Evolutionary conservation across 2,888 invertebrate genomes (phyloP), one percentile per base, ranked within the genome.

Genomic region (Drosophila kambysellisi): DNA sequence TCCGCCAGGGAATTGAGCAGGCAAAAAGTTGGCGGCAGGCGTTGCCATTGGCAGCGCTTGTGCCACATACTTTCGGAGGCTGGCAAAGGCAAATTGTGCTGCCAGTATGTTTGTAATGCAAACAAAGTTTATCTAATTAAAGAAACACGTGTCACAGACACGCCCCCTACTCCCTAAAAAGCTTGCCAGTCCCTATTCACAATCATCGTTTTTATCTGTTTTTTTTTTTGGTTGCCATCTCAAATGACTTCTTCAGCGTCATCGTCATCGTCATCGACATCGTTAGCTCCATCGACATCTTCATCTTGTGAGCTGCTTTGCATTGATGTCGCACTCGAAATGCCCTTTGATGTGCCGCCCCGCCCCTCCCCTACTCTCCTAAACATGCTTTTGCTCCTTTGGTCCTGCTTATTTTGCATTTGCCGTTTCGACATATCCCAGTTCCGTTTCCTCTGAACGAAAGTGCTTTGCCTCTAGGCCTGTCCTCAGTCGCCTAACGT

Each of bases 91-190:
- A 82, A 82, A 82, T 46, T 46, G 82, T 84, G 78, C 82, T 89
- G 88, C 80, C 85, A 87, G 89, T 89, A 86, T 88, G 86, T 89
- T 86, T 86, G 89, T 74, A 87, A 89, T 89, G 86, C 86, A 89
- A 86, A 86, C 86, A 86, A 86, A 86, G 82, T 86, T 89, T 82
- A 89, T 86, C 86, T 86, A 86, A 86, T 86, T 86, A 86, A 87
- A 76, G 89, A 74, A 89, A 82, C 86, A 89, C 89, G 86, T 86
- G 88, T 82, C 75, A 58, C 81, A 61, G 77, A 54, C 67, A 70
- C 76, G 59, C 61, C 75, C 75, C 63, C 61, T 46, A 29, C 37
- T 9, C 7, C 64, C 46, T 9, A 25, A 33, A 11, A 11, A 72
- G 17, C 54, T 68, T 61, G 51, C 39, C 46, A 48, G 33, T 32